phyloP scores from a whole-genome alignment of 2,888 invertebrate genomes.

The Stenodera caucasica region DNA sequence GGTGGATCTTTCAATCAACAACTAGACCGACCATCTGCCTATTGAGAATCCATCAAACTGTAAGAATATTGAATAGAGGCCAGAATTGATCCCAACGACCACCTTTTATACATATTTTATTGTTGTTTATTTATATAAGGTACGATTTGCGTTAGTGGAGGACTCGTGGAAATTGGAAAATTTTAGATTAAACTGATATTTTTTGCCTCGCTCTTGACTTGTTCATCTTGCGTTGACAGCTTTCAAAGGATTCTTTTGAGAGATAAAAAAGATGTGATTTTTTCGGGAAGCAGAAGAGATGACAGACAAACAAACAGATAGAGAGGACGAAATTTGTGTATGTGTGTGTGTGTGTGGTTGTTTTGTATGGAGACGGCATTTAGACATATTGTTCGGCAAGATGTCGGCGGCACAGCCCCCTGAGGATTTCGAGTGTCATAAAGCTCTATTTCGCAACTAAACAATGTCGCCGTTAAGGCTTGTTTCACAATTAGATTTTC shows the following conservation, averaged over 20 bases:
- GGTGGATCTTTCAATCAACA: slow-evolving; percentile 6
- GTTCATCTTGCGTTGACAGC: slow-evolving; percentile 1
- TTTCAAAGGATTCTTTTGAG: background rate
- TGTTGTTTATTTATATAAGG: background rate
- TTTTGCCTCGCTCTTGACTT: too few species aligned
- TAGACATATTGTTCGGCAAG: slow-evolving; percentile 13
- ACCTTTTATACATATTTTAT: background rate
- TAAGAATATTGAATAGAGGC: background rate
- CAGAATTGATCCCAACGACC: background rate
- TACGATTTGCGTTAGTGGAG: background rate
- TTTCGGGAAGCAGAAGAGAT: background rate
- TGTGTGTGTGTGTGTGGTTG: slow-evolving; percentile 1
- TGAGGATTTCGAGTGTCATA: slow-evolving; percentile 20
- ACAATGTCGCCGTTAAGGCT: slow-evolving; percentile 12
- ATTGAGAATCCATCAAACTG: background rate
- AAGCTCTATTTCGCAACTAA: slow-evolving; percentile 18
- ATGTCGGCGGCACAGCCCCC: slow-evolving; percentile 15
- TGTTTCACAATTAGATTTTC: too few species aligned
- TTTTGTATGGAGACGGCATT: slow-evolving; percentile 12
- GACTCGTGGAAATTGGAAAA: background rate
- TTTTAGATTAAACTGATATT: too few species aligned
- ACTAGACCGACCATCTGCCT: slow-evolving; percentile 8
- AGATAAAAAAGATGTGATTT: background rate
- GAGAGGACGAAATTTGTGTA: background rate
- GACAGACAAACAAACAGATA: background rate